Conservation (phyloP, 2,888 invertebrate species). For the Latheticus oryzae region DNA sequence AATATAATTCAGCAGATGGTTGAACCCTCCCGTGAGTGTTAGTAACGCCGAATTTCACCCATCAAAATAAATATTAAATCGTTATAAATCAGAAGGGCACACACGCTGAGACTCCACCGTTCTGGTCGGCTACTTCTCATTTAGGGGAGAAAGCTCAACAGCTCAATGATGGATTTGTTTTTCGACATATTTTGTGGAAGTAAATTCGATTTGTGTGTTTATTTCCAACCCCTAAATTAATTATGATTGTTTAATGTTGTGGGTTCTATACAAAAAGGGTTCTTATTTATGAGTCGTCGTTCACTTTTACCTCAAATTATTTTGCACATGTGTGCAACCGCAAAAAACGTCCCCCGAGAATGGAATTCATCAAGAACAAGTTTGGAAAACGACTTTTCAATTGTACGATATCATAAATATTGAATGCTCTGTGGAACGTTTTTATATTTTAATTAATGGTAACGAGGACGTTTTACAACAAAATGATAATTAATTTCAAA, state of each 20-base stretch:
- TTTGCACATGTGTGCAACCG: slow-evolving; percentile 4
- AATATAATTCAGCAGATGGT: slow-evolving; percentile 65
- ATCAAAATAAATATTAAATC: slow-evolving; percentile 69
- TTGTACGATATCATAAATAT: slow-evolving; percentile 51
- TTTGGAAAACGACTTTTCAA: slow-evolving; percentile 31
- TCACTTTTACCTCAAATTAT: slow-evolving; percentile 1
- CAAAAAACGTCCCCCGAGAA: slow-evolving; percentile 17
- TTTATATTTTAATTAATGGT: slow-evolving; percentile 56
- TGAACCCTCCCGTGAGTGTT: slow-evolving; percentile 62
- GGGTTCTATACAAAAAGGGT: slow-evolving; percentile 40
- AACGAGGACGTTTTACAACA: slow-evolving; percentile 46
- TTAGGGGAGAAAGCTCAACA: slow-evolving; percentile 46
- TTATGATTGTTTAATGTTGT: slow-evolving; percentile 53
- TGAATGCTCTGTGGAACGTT: slow-evolving; percentile 50
- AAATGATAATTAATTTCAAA: slow-evolving; percentile 40
- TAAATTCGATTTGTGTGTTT: slow-evolving; percentile 60
- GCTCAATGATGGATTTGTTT: slow-evolving; percentile 58
- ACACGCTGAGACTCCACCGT: slow-evolving; percentile 43
- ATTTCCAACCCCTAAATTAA: slow-evolving; percentile 54
- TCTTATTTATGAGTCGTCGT: neutral
- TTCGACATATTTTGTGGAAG: slow-evolving; percentile 56
- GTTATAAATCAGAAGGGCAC: slow-evolving; percentile 65
- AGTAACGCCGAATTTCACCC: slow-evolving; percentile 68
- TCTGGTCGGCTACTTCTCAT: slow-evolving; percentile 55
- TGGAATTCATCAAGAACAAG: slow-evolving; percentile 28